Evolutionary conservation across 2,888 invertebrate genomes (phyloP).

Genomic region (Nineta flava): DNA sequence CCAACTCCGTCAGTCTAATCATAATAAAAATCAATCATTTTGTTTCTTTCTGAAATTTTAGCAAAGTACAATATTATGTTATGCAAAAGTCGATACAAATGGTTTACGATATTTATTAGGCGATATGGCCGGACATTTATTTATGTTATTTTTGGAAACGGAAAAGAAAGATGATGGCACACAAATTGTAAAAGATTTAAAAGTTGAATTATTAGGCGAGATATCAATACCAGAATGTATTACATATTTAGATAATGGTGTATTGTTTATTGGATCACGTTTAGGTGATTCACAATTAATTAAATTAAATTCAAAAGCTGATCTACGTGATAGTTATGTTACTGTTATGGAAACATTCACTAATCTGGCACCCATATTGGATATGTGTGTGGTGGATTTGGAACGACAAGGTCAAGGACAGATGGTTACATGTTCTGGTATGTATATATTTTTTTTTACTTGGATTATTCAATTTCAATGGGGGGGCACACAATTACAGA

Average conservation of each 20-base stretch:
- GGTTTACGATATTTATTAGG: conserved; percentile 84
- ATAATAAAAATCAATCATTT: too few relatives aligned
- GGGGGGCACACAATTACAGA: too few relatives aligned
- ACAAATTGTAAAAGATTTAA: conserved; percentile 71
- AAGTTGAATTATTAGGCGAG: conserved; percentile 82
- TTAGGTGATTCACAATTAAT: conserved; percentile 94
- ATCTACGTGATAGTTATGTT: conserved; percentile 79
- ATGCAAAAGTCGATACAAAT: conserved; percentile 81
- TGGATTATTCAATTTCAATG: too few relatives aligned
- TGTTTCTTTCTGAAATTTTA: conserved; percentile 25
- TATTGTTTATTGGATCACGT: conserved; percentile 89
- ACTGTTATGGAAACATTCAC: conserved; percentile 92
- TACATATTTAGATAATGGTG: conserved; percentile 96
- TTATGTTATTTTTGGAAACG: conserved; percentile 86
- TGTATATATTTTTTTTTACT: too few relatives aligned
- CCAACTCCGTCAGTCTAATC: too few relatives aligned
- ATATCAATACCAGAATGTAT: conserved; percentile 93
- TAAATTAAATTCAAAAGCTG: conserved; percentile 66
- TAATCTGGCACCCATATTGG: conserved; percentile 92
- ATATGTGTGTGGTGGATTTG: conserved; percentile 94
- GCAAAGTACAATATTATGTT: conserved; percentile 89
- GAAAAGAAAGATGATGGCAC: conserved; percentile 64
- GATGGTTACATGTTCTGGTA: conserved; percentile 91
- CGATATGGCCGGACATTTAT: conserved; percentile 87
- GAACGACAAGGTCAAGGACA: conserved; percentile 96